Conservation (phyloP, 2,888 invertebrate species). For the Auanema sp. region DNA sequence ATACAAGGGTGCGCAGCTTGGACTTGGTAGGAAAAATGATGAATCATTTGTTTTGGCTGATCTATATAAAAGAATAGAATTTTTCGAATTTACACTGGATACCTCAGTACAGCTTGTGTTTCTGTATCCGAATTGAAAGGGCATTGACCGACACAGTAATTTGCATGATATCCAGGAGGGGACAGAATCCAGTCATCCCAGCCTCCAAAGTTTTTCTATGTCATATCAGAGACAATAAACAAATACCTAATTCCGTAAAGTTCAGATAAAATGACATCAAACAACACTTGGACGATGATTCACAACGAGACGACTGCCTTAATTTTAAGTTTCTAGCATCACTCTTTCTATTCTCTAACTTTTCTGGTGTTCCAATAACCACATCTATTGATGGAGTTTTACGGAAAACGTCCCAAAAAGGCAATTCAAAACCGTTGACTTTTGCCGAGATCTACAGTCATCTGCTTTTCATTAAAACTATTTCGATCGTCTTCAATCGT, state of each 20-base stretch:
- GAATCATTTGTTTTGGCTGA: neutral
- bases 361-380: too few species aligned
- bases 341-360: too few species aligned
- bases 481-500: too few species aligned
- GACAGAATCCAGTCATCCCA: constrained; percentile 13
- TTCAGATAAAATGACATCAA: constrained; percentile 8
- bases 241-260: constrained; percentile 10
- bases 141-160: constrained; percentile 10
- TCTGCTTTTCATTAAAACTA: too few species aligned
- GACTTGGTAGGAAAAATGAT: constrained; percentile 6
- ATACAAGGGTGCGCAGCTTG: constrained; percentile 3
- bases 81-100: neutral
- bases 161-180: constrained; percentile 8
- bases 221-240: neutral
- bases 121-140: constrained; percentile 7
- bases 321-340: neutral
- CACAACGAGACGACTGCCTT: constrained; percentile 2
- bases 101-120: constrained; percentile 2
- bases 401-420: too few species aligned
- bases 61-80: too few species aligned
- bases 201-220: neutral
- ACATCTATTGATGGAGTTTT: too few species aligned
- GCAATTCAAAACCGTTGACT: too few species aligned
- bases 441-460: too few species aligned
- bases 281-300: constrained; percentile 1